These are phyloP conservation scores for Drosophila anceps DNA, from an alignment of 2,888 invertebrate species.

Conservation along the genomic window DNA sequence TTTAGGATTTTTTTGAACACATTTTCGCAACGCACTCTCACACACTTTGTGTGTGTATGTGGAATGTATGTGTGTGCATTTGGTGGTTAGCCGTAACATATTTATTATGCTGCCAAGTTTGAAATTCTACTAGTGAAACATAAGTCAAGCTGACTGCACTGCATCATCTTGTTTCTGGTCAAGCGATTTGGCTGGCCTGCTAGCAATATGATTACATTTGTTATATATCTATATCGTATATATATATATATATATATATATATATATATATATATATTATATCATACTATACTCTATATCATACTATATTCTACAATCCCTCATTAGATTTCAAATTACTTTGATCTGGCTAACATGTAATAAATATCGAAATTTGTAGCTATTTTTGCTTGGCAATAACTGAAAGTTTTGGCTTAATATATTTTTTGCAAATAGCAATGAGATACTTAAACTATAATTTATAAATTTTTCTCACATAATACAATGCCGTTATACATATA, in stretches of 20 bases:
- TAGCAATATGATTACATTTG: neutral
- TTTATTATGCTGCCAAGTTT: conserved; percentile 13
- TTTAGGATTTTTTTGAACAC: conserved; percentile 19
- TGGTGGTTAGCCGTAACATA: conserved; percentile 44
- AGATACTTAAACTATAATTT: neutral
- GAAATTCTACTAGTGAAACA: neutral
- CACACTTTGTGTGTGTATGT: neutral
- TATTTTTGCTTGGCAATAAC: too few species aligned
- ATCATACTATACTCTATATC: too few species aligned
- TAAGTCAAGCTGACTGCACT: neutral
- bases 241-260: too few species aligned
- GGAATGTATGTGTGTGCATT: neutral
- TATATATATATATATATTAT: too few species aligned
- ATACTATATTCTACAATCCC: too few species aligned
- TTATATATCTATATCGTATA: neutral
- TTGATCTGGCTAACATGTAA: too few species aligned
- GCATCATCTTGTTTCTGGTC: neutral
- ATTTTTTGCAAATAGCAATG: too few species aligned
- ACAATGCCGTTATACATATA: neutral
- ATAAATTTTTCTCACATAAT: neutral
- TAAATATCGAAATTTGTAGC: too few species aligned
- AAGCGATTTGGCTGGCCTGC: neutral
- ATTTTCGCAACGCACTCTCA: conserved; percentile 9
- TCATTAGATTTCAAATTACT: too few species aligned
- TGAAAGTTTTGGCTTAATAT: too few species aligned